A percentile compares a stretch with the other conserved stretches of the same genome.
phyloP scores from a whole-genome alignment of 2,888 invertebrate species.

The Calameuta pallipes region DNA sequence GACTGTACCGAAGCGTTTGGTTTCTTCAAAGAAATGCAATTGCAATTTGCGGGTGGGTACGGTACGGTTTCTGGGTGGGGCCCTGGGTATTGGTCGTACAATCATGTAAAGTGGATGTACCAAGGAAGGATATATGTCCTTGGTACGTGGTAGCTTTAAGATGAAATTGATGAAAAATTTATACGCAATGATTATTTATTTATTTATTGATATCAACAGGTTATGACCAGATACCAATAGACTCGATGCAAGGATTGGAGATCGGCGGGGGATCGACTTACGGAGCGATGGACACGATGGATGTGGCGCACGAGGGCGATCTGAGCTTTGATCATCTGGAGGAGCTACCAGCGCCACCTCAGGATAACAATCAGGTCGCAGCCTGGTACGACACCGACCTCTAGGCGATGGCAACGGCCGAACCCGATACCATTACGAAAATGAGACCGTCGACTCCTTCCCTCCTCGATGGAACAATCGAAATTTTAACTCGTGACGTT shows the following conservation, averaged over 20 bases:
- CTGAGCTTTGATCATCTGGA: conserved; percentile 83
- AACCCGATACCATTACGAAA: background rate
- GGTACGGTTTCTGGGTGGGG: background rate
- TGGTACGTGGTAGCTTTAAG: background rate
- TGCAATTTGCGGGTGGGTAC: background rate
- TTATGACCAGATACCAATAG: conserved; percentile 98
- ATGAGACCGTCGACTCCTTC: conserved; percentile 26
- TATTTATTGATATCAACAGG: conserved; percentile 70
- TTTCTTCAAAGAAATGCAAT: background rate
- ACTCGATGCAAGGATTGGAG: conserved; percentile 95
- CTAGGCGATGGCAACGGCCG: conserved; percentile 65
- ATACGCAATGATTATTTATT: too few relatives aligned
- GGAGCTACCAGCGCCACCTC: conserved; percentile 85
- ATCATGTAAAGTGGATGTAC: background rate
- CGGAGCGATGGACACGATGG: conserved; percentile 87
- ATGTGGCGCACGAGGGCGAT: conserved; percentile 80
- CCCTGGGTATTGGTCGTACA: background rate
- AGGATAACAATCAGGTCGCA: conserved; percentile 91
- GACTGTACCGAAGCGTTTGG: background rate
- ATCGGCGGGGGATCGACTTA: conserved; percentile 84
- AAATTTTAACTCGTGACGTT: conserved; percentile 1
- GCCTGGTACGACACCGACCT: conserved; percentile 99
- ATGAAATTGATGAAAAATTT: background rate
- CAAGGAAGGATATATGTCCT: background rate
- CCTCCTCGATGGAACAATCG: background rate